Conservation (phyloP, 92 coral and sea anemone genomes). For the Siderastrea siderea region DNA sequence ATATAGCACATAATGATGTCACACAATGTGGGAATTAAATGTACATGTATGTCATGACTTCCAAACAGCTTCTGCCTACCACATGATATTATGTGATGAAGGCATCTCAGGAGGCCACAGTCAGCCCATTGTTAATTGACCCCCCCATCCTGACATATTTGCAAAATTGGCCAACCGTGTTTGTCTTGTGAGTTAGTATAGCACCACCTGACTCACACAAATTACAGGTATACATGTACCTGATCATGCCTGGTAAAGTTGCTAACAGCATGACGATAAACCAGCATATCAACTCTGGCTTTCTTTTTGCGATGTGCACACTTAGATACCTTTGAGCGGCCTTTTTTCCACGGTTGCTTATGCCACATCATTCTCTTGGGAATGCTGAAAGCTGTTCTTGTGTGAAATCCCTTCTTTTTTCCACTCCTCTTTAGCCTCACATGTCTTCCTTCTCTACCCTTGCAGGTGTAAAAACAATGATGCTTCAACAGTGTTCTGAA, state of each 20-base stretch:
- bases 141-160: too few relatives aligned
- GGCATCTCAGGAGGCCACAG: too few relatives aligned
- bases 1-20: too few relatives aligned
- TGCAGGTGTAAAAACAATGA: conserved; percentile 57
- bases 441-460: not conserved
- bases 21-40: too few relatives aligned
- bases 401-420: conserved; percentile 3
- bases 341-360: not conserved
- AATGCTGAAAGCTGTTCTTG: not conserved
- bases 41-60: too few relatives aligned
- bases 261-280: conserved; percentile 38
- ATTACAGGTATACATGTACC: not conserved
- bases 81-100: too few relatives aligned
- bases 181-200: too few relatives aligned
- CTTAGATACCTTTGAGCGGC: not conserved
- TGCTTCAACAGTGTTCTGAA: conserved; percentile 56
- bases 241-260: conserved; percentile 24
- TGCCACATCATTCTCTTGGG: not conserved
- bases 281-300: not conserved
- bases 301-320: not conserved
- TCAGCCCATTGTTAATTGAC: too few relatives aligned
- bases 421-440: not conserved
- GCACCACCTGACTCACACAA: too few relatives aligned
- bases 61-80: too few relatives aligned
- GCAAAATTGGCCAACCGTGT: too few relatives aligned